A percentile compares a stretch with the other conserved stretches of the same genome.
Conservation (phyloP, 2,113 vertebrate species). For the Corynorhinus townsendii region DNA sequence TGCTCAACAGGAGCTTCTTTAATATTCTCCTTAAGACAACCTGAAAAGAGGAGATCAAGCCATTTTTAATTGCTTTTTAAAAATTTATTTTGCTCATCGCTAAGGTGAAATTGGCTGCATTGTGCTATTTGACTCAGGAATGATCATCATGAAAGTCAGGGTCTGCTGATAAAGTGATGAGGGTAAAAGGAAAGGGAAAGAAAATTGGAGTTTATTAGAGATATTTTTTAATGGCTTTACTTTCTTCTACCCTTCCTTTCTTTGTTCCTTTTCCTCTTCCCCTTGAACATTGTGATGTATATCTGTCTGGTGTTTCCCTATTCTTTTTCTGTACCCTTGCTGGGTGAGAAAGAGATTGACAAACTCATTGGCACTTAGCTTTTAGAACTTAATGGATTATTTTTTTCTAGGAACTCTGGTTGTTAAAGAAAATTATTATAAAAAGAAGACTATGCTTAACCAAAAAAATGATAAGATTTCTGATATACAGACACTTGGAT, state of each 20-base stretch:
- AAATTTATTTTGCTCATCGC: neutral
- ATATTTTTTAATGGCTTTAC: neutral
- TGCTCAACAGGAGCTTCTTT: neutral
- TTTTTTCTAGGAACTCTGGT: neutral
- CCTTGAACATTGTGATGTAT: neutral
- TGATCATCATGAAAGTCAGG: neutral
- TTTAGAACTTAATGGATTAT: neutral
- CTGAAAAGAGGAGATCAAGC: neutral
- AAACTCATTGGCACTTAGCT: neutral
- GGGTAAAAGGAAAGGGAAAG: neutral
- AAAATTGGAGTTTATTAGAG: neutral
- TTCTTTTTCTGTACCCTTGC: neutral
- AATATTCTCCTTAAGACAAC: neutral
- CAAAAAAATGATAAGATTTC: neutral
- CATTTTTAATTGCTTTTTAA: neutral
- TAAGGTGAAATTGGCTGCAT: neutral
- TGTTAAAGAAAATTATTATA: neutral
- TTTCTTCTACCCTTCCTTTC: neutral
- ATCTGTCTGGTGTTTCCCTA: neutral
- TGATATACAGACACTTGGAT: neutral
- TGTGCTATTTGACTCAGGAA: neutral
- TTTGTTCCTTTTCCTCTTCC: neutral
- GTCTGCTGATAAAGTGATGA: neutral
- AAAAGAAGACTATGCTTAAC: neutral
- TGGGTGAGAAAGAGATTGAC: neutral